These are phyloP conservation scores for Aplodontia rufa DNA, from an alignment of 2,113 vertebrate species.

Conservation along the genomic window DNA sequence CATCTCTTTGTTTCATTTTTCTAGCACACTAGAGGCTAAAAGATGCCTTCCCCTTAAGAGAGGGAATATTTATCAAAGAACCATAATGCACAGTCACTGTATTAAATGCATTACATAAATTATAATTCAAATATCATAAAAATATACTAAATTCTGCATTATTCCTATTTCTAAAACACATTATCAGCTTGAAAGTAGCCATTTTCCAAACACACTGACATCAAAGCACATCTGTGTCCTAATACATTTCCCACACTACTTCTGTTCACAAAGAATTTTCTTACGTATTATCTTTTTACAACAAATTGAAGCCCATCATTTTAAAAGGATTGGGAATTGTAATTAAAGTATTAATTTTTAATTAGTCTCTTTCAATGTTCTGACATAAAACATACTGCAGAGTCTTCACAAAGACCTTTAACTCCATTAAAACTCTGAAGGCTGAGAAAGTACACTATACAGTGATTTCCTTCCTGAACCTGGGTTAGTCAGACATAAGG, in stretches of 20 bases:
- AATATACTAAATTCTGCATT: neutral
- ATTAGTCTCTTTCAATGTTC: conserved; percentile 36
- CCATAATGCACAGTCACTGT: neutral
- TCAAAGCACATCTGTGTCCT: neutral
- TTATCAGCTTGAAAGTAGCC: neutral
- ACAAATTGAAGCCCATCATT: neutral
- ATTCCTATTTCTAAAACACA: neutral
- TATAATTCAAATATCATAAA: conserved; percentile 11
- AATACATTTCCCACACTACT: neutral
- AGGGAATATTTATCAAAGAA: neutral
- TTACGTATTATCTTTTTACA: neutral
- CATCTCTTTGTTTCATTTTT: neutral
- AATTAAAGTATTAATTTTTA: conserved; percentile 49
- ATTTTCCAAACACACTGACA: neutral
- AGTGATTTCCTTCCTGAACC: neutral
- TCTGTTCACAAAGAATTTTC: conserved; percentile 26
- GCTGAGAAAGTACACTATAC: neutral
- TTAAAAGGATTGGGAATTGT: neutral
- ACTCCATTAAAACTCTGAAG: conserved; percentile 33
- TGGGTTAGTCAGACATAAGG: conserved; percentile 5
- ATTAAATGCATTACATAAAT: neutral
- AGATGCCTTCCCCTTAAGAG: neutral
- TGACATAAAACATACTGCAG: neutral
- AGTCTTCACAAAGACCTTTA: neutral
- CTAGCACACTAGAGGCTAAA: neutral